Conservation (phyloP, 2,113 vertebrate genomes). For the Montifringilla adamsi region DNA sequence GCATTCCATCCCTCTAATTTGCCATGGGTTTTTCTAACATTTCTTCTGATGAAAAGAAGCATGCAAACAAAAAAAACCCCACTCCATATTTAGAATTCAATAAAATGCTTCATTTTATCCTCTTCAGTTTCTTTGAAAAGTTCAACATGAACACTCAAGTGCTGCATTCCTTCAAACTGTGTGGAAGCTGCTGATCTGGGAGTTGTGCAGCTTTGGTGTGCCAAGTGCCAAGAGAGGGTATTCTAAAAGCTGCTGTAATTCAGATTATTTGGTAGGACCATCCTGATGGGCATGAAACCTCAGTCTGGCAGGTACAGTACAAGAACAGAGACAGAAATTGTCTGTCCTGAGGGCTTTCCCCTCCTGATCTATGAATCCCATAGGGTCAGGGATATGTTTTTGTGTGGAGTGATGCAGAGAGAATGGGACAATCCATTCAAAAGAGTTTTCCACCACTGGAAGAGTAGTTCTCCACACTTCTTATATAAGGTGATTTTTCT, state of each 20-base stretch:
- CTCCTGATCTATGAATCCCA: neutral
- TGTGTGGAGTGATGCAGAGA: neutral
- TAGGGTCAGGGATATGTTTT: neutral
- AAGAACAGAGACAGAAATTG: neutral
- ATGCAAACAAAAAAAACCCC: neutral
- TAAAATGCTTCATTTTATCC: constrained; percentile 19
- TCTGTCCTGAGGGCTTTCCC: neutral
- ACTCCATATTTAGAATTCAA: neutral
- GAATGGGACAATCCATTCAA: neutral
- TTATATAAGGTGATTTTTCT: neutral
- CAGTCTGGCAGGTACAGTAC: neutral
- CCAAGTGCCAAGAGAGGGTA: neutral
- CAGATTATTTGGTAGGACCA: rapidly evolving
- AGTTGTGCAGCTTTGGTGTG: neutral
- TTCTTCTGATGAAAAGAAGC: constrained; percentile 7
- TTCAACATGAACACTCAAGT: neutral
- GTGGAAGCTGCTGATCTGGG: neutral
- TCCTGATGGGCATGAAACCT: rapidly evolving
- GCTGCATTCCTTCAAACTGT: neutral
- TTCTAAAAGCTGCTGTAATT: neutral
- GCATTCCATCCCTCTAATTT: constrained; percentile 32
- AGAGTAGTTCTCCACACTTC: neutral
- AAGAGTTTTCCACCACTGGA: neutral
- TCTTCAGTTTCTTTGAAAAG: constrained; percentile 44
- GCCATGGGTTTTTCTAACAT: neutral